Evolutionary conservation across 2,888 invertebrate genomes (phyloP).

Genomic region (Holacanthella duospinosa): DNA sequence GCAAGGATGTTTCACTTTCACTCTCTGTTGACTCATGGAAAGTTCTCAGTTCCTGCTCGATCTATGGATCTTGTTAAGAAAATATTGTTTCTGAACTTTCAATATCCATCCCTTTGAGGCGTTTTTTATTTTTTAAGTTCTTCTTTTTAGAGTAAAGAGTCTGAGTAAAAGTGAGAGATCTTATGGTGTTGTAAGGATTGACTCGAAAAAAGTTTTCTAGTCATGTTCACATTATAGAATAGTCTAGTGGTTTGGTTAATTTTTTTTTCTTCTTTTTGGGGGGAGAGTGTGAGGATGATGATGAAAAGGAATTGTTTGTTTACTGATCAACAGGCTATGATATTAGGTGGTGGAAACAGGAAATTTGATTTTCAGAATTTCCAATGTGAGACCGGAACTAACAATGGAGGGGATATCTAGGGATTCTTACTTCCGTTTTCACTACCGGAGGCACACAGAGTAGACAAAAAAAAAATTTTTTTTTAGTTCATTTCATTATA

Average conservation of each 20-base stretch:
- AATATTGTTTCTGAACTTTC: slow-evolving; percentile 13
- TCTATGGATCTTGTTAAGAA: slow-evolving; percentile 13
- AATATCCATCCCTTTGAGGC: neutral
- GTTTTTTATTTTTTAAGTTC: neutral
- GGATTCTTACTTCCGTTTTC: neutral
- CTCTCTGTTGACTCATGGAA: neutral
- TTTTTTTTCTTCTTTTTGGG: too few species aligned
- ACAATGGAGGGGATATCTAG: neutral
- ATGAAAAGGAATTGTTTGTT: slow-evolving; percentile 6
- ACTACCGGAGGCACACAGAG: too few species aligned
- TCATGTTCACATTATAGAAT: neutral
- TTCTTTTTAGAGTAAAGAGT: too few species aligned
- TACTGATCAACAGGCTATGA: neutral
- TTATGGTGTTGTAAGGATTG: neutral
- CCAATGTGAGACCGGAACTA: neutral
- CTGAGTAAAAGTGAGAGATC: neutral
- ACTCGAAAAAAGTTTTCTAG: neutral
- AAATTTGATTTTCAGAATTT: neutral
- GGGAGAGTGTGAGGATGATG: neutral
- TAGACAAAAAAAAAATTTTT: too few species aligned
- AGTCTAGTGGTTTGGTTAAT: too few species aligned
- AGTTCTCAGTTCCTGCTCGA: neutral
- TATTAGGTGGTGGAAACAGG: neutral
- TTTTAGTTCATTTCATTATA: too few species aligned
- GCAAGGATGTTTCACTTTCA: neutral